These are phyloP conservation scores for Phrynosoma blainvillii DNA, from an alignment of 2,113 vertebrate genomes.

Conservation along the genomic window DNA sequence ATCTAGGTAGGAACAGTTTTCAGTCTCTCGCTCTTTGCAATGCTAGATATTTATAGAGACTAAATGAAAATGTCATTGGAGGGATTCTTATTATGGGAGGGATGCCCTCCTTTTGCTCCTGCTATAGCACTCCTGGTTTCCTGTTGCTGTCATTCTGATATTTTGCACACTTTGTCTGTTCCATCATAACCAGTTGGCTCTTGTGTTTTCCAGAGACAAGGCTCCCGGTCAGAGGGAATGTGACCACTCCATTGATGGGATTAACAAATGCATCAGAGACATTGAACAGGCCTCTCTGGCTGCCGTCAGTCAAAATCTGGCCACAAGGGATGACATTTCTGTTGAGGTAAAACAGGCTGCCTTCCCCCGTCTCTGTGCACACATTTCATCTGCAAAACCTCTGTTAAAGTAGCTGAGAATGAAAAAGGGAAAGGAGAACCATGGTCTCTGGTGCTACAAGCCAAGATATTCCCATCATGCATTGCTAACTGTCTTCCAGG, in stretches of 20 bases:
- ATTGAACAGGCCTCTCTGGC: conserved; percentile 97
- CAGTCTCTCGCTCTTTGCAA: no score
- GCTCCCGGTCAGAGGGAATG: conserved; percentile 97
- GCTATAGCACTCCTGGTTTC: no score
- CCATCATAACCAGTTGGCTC: no score
- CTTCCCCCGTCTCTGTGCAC: neutral
- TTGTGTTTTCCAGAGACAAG: conserved; percentile 86
- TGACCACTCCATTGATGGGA: conserved; percentile 95
- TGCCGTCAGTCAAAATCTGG: conserved; percentile 91
- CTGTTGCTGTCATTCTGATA: no score
- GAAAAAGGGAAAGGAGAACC: neutral
- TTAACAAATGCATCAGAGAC: conserved; percentile 95
- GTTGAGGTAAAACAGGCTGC: conserved; percentile 84
- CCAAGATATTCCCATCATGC: neutral
- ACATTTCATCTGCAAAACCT: neutral
- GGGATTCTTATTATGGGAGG: no score
- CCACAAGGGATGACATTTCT: conserved; percentile 95
- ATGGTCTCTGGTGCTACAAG: no score
- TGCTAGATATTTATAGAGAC: no score
- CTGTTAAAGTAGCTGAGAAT: neutral
- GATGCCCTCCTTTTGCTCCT: no score
- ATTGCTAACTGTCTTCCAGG: neutral
- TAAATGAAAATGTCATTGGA: no score
- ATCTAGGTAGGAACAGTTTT: no score
- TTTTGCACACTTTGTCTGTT: no score